Evolutionary conservation across 1,140 invertebrate genomes (phyloP).

Genomic region (Chironomus striatipennis): DNA sequence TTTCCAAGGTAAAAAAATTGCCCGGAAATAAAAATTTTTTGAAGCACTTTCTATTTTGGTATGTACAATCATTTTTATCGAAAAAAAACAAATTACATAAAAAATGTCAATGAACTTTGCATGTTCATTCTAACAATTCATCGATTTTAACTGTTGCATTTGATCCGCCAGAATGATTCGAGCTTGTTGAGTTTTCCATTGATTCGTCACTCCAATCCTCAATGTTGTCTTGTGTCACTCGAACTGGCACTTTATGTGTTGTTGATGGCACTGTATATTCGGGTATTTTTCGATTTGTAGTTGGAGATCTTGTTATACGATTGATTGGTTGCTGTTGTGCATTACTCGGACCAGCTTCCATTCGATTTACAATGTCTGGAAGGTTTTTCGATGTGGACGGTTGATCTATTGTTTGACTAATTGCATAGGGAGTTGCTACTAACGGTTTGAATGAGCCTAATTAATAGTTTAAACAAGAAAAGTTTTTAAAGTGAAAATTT

Average conservation of each 20-base stretch:
- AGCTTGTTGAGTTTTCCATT: slow-evolving; percentile 29
- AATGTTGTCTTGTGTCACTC: slow-evolving; percentile 26
- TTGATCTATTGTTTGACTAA: slow-evolving; percentile 23
- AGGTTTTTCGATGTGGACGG: slow-evolving; percentile 17
- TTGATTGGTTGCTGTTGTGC: background rate
- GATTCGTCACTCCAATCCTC: slow-evolving; percentile 30
- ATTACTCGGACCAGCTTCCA: background rate
- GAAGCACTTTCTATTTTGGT: slow-evolving; percentile 8
- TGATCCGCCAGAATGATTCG: slow-evolving; percentile 40
- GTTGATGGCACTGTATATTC: slow-evolving; percentile 25
- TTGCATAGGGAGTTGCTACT: slow-evolving; percentile 17
- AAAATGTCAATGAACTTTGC: slow-evolving; percentile 4
- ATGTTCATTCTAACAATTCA: slow-evolving; percentile 33
- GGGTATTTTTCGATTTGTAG: slow-evolving; percentile 26
- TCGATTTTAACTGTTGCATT: slow-evolving; percentile 39
- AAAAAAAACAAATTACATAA: background rate
- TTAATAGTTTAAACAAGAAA: background rate
- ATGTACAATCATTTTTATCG: background rate
- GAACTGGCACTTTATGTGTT: slow-evolving; percentile 24
- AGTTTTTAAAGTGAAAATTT: background rate
- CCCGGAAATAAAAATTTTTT: background rate
- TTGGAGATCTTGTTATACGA: slow-evolving; percentile 26
- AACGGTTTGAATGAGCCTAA: background rate
- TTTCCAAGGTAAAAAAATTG: background rate
- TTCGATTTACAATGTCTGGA: slow-evolving; percentile 11